These are phyloP conservation scores for Polyommatus icarus DNA, from an alignment of 2,888 invertebrate species.

Conservation along the genomic window DNA sequence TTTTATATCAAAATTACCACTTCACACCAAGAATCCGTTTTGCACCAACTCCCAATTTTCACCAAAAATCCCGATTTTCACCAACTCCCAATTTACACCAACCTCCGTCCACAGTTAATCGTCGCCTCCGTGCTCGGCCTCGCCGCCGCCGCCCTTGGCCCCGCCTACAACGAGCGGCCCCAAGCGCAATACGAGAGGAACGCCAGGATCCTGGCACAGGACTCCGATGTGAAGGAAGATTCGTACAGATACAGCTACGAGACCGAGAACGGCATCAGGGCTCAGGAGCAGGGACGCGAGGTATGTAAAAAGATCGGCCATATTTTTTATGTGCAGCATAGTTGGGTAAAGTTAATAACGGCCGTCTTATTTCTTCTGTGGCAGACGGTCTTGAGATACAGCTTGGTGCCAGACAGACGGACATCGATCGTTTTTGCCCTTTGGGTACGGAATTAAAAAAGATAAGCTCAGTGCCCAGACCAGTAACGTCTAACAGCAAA, in stretches of 20 bases:
- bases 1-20: background rate
- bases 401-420: too few species aligned
- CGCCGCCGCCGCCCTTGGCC: slow-evolving; percentile 57
- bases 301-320: slow-evolving; percentile 46
- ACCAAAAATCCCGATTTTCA: background rate
- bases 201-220: slow-evolving; percentile 65
- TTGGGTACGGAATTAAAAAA: too few species aligned
- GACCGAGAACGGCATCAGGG: slow-evolving; percentile 74
- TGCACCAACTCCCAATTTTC: background rate
- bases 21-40: background rate
- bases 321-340: too few species aligned
- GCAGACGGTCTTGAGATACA: too few species aligned
- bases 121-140: slow-evolving; percentile 64
- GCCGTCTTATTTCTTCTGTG: too few species aligned
- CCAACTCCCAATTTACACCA: background rate
- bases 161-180: slow-evolving; percentile 60
- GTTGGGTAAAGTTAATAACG: too few species aligned
- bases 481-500: too few species aligned
- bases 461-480: too few species aligned
- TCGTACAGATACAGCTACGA: slow-evolving; percentile 73
- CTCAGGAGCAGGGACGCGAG: slow-evolving; percentile 72
- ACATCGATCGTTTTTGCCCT: too few species aligned
- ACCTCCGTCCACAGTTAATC: slow-evolving; percentile 53
- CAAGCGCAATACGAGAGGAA: slow-evolving; percentile 65
- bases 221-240: slow-evolving; percentile 70